Evolutionary conservation across 1,140 invertebrate species (phyloP).

Genomic region (Saccostrea cuccullata): DNA sequence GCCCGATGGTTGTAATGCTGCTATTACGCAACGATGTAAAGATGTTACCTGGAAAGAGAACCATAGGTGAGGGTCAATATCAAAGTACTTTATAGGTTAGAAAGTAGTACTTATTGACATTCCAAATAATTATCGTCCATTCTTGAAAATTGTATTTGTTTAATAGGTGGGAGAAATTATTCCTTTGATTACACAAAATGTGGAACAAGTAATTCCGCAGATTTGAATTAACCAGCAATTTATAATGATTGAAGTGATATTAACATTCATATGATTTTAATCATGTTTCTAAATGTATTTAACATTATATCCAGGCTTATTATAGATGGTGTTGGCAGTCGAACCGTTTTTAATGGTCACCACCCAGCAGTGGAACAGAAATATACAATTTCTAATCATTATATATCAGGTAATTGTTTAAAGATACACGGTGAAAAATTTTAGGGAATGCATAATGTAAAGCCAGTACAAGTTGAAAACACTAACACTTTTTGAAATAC

Average conservation of each 20-base stretch:
- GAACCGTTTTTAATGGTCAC: constrained; percentile 36
- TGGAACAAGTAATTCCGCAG: neutral
- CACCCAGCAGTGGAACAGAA: neutral
- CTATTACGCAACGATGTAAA: constrained; percentile 49
- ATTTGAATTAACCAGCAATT: neutral
- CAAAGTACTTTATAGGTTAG: no score
- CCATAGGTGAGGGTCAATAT: constrained; percentile 47
- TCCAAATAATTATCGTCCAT: neutral
- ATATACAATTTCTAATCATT: constrained; percentile 43
- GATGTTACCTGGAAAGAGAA: constrained; percentile 48
- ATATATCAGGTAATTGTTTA: constrained; percentile 33
- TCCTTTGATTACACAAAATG: neutral
- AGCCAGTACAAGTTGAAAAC: neutral
- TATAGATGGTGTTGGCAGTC: constrained; percentile 8
- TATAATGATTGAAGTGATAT: neutral
- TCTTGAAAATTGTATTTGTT: neutral
- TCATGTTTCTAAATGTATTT: neutral
- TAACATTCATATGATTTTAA: neutral
- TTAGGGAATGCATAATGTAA: neutral
- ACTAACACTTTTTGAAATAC: neutral
- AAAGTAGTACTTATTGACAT: no score
- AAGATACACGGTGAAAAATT: neutral
- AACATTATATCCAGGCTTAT: constrained; percentile 24
- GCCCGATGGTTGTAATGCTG: constrained; percentile 48
- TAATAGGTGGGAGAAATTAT: neutral